Evolutionary conservation across 2,113 vertebrate genomes (phyloP).

Genomic region (Brachyistius frenatus): DNA sequence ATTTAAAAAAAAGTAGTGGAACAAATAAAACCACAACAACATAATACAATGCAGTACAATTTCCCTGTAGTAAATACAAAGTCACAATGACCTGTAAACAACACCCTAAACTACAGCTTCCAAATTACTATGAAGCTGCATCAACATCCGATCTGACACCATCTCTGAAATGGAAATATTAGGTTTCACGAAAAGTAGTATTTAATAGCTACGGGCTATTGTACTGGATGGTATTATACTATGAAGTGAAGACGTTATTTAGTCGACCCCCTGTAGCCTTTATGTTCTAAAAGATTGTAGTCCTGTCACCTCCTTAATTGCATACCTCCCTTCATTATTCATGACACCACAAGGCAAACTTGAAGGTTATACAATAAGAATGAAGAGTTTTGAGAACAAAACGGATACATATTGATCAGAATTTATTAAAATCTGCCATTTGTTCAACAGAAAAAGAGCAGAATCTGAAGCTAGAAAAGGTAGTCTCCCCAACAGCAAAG

Average conservation of each 20-base stretch:
- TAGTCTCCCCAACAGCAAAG: slow-evolving; percentile 96
- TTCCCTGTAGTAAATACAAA: not conserved
- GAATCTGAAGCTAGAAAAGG: slow-evolving; percentile 97
- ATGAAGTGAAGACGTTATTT: slow-evolving; percentile 41
- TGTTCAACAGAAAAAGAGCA: slow-evolving; percentile 91
- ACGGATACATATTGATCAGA: not conserved
- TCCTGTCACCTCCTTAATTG: slow-evolving; percentile 49
- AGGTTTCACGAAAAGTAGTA: slow-evolving; percentile 29
- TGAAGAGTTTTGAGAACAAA: not conserved
- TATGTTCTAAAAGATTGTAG: slow-evolving; percentile 10
- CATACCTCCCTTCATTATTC: slow-evolving; percentile 39
- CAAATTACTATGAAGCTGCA: slow-evolving; percentile 1
- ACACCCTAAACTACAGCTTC: slow-evolving; percentile 3
- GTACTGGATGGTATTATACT: slow-evolving; percentile 39
- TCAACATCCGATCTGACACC: not conserved
- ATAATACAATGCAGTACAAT: not conserved
- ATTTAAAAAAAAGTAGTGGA: not conserved
- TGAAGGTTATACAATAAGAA: slow-evolving; percentile 15
- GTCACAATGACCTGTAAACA: slow-evolving; percentile 4
- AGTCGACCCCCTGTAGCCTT: slow-evolving; percentile 24
- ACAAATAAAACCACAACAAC: not conserved
- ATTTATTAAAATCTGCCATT: not conserved
- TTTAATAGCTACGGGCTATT: slow-evolving; percentile 42
- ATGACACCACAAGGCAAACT: slow-evolving; percentile 26
- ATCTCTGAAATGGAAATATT: slow-evolving; percentile 35